Evolutionary conservation across 2,113 vertebrate genomes (phyloP), one percentile per base, ranked within the genome.

Genomic region (Neoarius graeffei): DNA sequence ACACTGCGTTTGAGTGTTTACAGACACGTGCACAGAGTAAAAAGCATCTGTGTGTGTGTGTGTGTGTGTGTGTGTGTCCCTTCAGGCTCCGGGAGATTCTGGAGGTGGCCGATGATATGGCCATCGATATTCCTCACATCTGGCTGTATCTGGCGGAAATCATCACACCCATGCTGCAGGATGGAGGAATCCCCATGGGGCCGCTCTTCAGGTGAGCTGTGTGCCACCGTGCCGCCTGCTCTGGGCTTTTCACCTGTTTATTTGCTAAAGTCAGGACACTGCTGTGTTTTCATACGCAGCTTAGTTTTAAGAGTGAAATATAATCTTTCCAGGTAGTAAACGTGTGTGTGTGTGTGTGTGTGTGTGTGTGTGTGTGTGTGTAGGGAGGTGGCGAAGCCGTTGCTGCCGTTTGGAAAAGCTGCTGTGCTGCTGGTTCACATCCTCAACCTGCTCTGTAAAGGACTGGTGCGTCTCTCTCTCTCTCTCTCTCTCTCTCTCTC

Each of bases 101-200:
- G 89, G 98, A 99, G 92, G 84, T 95, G 0, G 97, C 96, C 0
- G 98, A 99, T 85, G 98, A 99, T 92, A 99, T 98, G 96, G 98
- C 97, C 91, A 99, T 99, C 15, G 98, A 99, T 87, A 98, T 99
- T 91, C 98, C 98, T 0, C 98, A 99, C 56, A 98, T 99, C 91
- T 99, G 98, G 98, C 95, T 97, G 69, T 99, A 99, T 94, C 89
- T 99, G 92, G 98, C 97, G 0, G 98, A 99, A 93, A 94, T 99
- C 69, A 96, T 98, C 88, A 96, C 96, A 1, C 98, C 98, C 30
- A 95, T 99, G 92, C 93, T 99, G 81, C 95, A 96, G 62, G 98
- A 99, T 64, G 97, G 96, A 73, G 97, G 97, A 84, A 96, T 99
- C 85, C 94, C 96, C 67, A 98, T 99, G 97, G 97, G 96, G 86